Percentiles rank a stretch among this genome's conserved stretches.
These are phyloP conservation scores for Samia ricini DNA, from an alignment of 1,140 invertebrate species.

Conservation along the genomic window DNA sequence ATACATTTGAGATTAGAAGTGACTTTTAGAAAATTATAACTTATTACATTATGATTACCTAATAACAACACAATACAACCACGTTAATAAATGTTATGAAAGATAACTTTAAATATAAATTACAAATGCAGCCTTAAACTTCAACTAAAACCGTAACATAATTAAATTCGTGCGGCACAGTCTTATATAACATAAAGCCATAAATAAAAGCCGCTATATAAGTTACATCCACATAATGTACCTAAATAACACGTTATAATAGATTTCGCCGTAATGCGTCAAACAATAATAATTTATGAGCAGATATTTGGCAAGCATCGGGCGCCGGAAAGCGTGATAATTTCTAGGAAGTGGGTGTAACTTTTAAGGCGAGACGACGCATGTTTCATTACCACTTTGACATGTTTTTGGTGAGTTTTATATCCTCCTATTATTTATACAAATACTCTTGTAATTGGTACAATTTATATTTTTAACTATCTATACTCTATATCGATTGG, in stretches of 20 bases:
- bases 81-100: too few relatives aligned
- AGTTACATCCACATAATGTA: slow-evolving; percentile 17
- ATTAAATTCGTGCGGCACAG: neutral
- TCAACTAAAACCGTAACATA: too few relatives aligned
- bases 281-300: slow-evolving; percentile 64
- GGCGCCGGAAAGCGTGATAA: slow-evolving; percentile 53
- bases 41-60: too few relatives aligned
- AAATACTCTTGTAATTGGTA: neutral
- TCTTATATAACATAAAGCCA: slow-evolving; percentile 3
- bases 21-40: too few relatives aligned
- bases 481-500: too few relatives aligned
- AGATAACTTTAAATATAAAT: too few relatives aligned
- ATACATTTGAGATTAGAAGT: too few relatives aligned
- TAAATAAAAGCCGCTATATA: slow-evolving; percentile 7
- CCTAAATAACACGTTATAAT: slow-evolving; percentile 43
- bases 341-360: slow-evolving; percentile 44
- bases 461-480: too few relatives aligned
- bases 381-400: slow-evolving; percentile 23
- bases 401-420: slow-evolving; percentile 11
- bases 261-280: slow-evolving; percentile 69
- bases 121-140: too few relatives aligned
- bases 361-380: slow-evolving; percentile 34
- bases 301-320: slow-evolving; percentile 61
- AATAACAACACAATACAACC: too few relatives aligned
- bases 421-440: too few relatives aligned